Evolutionary conservation across 2,888 invertebrate genomes (phyloP), one percentile per base, ranked within the genome.

Genomic region (Drosophila mettleri): DNA sequence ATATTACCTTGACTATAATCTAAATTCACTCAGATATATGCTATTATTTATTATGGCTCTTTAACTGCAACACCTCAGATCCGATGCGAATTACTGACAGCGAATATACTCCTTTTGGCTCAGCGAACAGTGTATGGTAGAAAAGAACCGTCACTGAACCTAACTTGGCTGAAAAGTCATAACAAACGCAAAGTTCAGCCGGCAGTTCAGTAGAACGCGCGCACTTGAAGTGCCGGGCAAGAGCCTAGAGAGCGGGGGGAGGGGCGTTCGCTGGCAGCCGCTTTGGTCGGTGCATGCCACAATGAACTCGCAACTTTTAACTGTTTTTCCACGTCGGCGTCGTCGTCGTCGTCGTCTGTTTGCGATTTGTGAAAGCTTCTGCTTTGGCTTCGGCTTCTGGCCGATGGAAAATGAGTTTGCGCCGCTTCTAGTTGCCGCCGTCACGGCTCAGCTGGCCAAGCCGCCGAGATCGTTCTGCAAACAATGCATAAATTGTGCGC

Each of bases 221-320:
- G 38, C 52, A 58, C 57, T 39, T 49, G 34, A 8, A 22, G 41
- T 36, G 38, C 33, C 31, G 31, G 53, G 38, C 14, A 39, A 22
- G 12, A 31, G 29, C 24, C 14, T 57, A 16, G 43, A 22, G 12
- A 31, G 29, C 24, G n/a, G 60, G 16, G n/a, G 22, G 78, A 63
- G 14, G 8, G n/a, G 22, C 10, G 46, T 12, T 12, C 12, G 46
- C 9, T 34, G 67, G 77, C 73, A 68, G 58, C 45, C 58, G 55
- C 64, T 61, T 54, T 45, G 43, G 63, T 53, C 69, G 73, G 69
- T 77, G 89, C 88, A 79, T 81, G 86, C 85, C 76, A 85, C 89
- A 85, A 87, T 85, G 85, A 85, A 89, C 89, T 85, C 83, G 83
- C 85, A 88, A 88, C 76, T 88, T 80, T 83, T 86, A 82, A 82